These are phyloP conservation scores for Cliona cf. orientalis DNA, from an alignment of 37 sponge, comb jelly and placozoan genomes.

Conservation along the genomic window DNA sequence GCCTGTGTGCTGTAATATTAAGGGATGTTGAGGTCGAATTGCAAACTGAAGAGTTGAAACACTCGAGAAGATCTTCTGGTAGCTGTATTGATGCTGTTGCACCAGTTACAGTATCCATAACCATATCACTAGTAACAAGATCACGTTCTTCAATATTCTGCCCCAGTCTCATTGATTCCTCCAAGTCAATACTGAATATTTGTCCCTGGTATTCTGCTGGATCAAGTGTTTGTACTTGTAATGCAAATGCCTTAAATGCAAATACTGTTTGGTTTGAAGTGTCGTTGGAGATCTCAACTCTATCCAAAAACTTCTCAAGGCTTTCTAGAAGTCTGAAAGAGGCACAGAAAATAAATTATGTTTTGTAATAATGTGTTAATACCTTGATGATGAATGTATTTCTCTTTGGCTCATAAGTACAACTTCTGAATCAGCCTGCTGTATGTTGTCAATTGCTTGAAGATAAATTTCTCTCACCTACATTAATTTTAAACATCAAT, in stretches of 20 bases:
- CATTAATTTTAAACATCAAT: background rate
- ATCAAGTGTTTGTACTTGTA: conserved; percentile 41
- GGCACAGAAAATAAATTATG: background rate
- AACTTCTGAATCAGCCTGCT: conserved; percentile 24
- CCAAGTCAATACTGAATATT: conserved; percentile 36
- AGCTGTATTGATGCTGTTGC: conserved; percentile 2
- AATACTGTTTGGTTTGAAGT: background rate
- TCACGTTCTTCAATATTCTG: background rate
- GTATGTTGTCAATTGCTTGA: conserved; percentile 28
- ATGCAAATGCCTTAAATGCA: conserved; percentile 16
- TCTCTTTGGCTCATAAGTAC: conserved; percentile 6
- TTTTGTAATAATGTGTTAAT: background rate
- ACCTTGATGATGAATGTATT: conserved; percentile 21
- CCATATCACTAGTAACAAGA: background rate
- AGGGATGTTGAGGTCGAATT: background rate
- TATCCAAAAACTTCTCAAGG: conserved; percentile 3
- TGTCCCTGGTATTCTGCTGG: conserved; percentile 2
- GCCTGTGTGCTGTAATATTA: background rate
- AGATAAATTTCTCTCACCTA: conserved; percentile 41
- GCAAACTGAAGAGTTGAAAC: background rate
- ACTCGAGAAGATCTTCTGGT: background rate
- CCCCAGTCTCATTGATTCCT: background rate
- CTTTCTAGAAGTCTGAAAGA: conserved; percentile 16
- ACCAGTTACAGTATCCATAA: background rate
- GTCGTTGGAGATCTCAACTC: background rate